A percentile compares a stretch with the other conserved stretches of the same genome.
Conservation (phyloP, 2,797 vertebrate genomes). For the Neosilurus hyrtlii region DNA sequence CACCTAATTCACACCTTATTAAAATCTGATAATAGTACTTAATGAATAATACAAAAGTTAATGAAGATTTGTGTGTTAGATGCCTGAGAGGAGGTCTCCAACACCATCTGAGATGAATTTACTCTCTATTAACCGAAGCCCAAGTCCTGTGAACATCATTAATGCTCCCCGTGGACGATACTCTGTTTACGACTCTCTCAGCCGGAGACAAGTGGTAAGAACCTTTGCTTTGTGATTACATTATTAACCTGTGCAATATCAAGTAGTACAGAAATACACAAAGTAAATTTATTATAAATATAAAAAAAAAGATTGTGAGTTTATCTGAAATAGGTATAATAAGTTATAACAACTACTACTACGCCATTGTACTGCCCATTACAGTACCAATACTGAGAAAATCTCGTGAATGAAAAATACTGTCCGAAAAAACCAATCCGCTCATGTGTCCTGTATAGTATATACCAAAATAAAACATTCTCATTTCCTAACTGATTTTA, state of each 20-base stretch:
- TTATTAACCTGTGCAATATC: background rate
- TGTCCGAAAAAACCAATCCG: too few species aligned
- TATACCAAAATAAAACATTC: too few species aligned
- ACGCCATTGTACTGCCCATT: too few species aligned
- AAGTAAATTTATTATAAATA: background rate
- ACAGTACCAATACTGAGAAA: too few species aligned
- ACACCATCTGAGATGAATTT: constrained; percentile 70
- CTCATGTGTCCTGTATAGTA: too few species aligned
- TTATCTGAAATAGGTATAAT: background rate
- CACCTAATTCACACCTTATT: background rate
- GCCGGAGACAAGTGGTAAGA: constrained; percentile 63
- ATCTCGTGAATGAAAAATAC: too few species aligned
- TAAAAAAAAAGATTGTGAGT: background rate
- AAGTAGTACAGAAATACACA: background rate
- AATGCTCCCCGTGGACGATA: constrained; percentile 54
- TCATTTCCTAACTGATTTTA: background rate
- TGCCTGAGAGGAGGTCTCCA: constrained; percentile 64
- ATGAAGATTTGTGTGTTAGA: constrained; percentile 24
- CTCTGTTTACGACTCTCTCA: constrained; percentile 67
- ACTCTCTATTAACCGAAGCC: constrained; percentile 62
- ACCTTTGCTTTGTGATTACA: background rate
- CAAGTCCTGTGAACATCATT: constrained; percentile 59
- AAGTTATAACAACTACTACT: too few species aligned
- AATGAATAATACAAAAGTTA: background rate
- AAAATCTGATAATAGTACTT: background rate